phyloP scores from a whole-genome alignment of 1,140 invertebrate species.

The Fopius arisanus region DNA sequence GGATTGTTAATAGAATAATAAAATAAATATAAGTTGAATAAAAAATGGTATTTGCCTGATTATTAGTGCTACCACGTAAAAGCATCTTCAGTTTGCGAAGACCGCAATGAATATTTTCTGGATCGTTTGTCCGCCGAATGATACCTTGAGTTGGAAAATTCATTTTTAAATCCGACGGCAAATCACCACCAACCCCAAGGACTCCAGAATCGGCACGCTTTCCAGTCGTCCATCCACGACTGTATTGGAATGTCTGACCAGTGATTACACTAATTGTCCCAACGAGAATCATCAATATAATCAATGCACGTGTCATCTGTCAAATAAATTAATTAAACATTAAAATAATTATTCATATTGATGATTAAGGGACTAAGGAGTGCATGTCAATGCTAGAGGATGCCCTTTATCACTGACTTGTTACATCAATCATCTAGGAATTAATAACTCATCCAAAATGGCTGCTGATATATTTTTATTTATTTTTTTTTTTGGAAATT shows the following conservation, averaged over 20 bases:
- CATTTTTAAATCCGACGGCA: conserved; percentile 45
- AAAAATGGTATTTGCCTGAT: conserved; percentile 51
- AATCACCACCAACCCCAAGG: conserved; percentile 34
- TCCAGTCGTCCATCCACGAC: conserved; percentile 78
- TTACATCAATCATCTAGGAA: conserved; percentile 43
- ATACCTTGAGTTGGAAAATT: conserved; percentile 11
- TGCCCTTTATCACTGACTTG: conserved; percentile 43
- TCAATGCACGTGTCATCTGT: conserved; percentile 36
- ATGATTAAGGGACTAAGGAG: too few species aligned
- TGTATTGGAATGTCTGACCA: conserved; percentile 78
- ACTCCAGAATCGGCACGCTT: conserved; percentile 64
- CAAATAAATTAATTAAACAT: neutral
- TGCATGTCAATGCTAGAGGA: too few species aligned
- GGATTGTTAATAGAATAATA: neutral
- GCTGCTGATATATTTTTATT: neutral
- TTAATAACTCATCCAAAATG: neutral
- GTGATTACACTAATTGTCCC: conserved; percentile 42
- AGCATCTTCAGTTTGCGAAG: conserved; percentile 64
- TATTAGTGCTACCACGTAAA: conserved; percentile 61
- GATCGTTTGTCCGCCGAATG: conserved; percentile 16
- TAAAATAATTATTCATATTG: neutral
- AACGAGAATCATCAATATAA: conserved; percentile 35
- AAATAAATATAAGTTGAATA: neutral
- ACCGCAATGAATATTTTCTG: conserved; percentile 48
- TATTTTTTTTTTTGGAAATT: neutral